phyloP scores from a whole-genome alignment of 2,797 vertebrate genomes.

The Enteromius treurensis region DNA sequence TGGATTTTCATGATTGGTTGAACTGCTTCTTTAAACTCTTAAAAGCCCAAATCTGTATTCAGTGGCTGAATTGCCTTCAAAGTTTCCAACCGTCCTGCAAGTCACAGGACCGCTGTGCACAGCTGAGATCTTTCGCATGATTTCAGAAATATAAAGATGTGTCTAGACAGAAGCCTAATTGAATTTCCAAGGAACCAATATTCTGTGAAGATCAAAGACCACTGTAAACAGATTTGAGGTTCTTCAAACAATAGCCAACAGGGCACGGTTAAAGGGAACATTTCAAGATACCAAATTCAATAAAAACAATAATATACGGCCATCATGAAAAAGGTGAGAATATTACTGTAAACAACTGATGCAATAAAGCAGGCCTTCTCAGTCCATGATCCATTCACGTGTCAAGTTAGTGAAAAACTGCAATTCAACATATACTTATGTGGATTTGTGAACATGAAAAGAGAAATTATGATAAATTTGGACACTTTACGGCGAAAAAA shows the following conservation, averaged over 20 bases:
- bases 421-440: neutral
- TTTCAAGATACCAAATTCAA: constrained; percentile 2
- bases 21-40: neutral
- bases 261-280: neutral
- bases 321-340: constrained; percentile 3
- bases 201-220: constrained; percentile 16
- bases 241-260: constrained; percentile 9
- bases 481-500: no score
- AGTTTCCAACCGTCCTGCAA: neutral
- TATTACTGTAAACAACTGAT: neutral
- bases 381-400: neutral
- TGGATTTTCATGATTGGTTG: neutral
- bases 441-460: neutral
- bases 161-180: constrained; percentile 22
- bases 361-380: neutral
- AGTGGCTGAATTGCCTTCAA: neutral
- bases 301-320: constrained; percentile 1
- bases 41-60: neutral
- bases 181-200: constrained; percentile 26
- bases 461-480: neutral
- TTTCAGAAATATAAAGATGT: constrained; percentile 20
- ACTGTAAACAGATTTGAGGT: constrained; percentile 1
- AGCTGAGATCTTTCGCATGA: neutral
- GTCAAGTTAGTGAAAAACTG: constrained; percentile 6
- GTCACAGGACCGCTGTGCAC: constrained; percentile 7